phyloP scores from a whole-genome alignment of 2,797 vertebrate genomes.

The Notolabrus celidotus region DNA sequence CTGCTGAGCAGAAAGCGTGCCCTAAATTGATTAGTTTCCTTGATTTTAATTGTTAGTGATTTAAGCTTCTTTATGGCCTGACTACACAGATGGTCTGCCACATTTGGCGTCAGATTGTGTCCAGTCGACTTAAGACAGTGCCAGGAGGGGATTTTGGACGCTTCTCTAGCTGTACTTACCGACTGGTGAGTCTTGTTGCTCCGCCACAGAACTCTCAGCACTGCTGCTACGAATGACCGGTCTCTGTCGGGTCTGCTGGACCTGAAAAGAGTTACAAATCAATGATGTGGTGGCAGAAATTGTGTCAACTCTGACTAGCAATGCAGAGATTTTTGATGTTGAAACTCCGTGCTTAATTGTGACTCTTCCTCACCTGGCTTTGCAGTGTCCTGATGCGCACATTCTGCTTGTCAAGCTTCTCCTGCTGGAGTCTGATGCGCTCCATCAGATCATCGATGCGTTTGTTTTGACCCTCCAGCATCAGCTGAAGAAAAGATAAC shows the following conservation, averaged over 20 bases:
- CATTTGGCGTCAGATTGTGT: slow-evolving; percentile 61
- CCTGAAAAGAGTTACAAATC: slow-evolving; percentile 52
- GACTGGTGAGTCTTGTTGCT: slow-evolving; percentile 81
- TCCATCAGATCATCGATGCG: slow-evolving; percentile 92
- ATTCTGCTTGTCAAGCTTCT: slow-evolving; percentile 95
- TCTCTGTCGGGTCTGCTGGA: slow-evolving; percentile 75
- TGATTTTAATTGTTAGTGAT: slow-evolving; percentile 75
- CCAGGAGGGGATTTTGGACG: slow-evolving; percentile 48
- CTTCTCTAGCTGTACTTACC: slow-evolving; percentile 74
- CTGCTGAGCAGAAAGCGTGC: slow-evolving; percentile 36
- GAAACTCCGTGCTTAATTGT: background rate
- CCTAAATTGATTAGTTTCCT: slow-evolving; percentile 46
- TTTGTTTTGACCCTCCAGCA: slow-evolving; percentile 90
- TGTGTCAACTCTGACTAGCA: too few relatives aligned
- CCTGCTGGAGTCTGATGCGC: slow-evolving; percentile 92
- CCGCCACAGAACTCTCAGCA: slow-evolving; percentile 46
- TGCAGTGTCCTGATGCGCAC: slow-evolving; percentile 91
- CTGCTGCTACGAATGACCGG: slow-evolving; percentile 41
- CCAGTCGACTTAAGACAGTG: slow-evolving; percentile 54
- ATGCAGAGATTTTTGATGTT: background rate
- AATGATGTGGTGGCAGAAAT: background rate
- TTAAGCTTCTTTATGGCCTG: slow-evolving; percentile 68
- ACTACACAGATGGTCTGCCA: slow-evolving; percentile 71
- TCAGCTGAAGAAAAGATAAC: slow-evolving; percentile 76
- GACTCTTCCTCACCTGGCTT: slow-evolving; percentile 85